Conservation (phyloP, 2,888 invertebrate species). For the Euphydryas editha region DNA sequence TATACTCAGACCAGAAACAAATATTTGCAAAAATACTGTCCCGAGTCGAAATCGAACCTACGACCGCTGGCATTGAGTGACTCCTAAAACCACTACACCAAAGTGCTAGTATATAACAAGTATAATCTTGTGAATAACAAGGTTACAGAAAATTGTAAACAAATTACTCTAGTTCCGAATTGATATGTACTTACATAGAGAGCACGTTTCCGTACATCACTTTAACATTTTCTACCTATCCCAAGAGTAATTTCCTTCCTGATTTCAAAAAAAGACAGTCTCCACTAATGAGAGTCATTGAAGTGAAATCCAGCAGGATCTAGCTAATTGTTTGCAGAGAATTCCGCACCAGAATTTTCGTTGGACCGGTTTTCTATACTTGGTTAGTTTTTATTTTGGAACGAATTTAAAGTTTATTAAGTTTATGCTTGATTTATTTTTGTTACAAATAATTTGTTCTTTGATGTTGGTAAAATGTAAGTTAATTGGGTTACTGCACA, state of each 20-base stretch:
- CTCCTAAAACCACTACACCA: too few species aligned
- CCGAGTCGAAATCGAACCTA: too few species aligned
- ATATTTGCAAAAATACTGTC: too few species aligned
- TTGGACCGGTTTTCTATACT: slow-evolving; percentile 13
- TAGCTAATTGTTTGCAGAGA: slow-evolving; percentile 25
- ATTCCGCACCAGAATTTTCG: slow-evolving; percentile 21
- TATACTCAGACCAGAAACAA: too few species aligned
- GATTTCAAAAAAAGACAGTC: slow-evolving; percentile 22
- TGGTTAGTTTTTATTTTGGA: slow-evolving; percentile 12
- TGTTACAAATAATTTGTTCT: background rate
- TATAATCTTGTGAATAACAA: too few species aligned
- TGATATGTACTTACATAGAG: too few species aligned
- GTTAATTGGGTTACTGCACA: background rate
- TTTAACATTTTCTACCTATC: slow-evolving; percentile 11
- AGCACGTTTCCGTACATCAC: background rate
- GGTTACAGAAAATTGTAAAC: too few species aligned
- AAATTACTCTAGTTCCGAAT: too few species aligned
- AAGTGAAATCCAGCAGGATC: slow-evolving; percentile 24
- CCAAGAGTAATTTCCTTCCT: slow-evolving; percentile 26
- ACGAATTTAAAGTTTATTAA: background rate
- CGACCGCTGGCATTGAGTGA: too few species aligned
- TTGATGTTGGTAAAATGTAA: background rate
- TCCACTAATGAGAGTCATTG: slow-evolving; percentile 30
- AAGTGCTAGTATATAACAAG: too few species aligned
- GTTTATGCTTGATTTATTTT: background rate